Conservation (phyloP, 1,140 invertebrate genomes). For the Galleria mellonella region DNA sequence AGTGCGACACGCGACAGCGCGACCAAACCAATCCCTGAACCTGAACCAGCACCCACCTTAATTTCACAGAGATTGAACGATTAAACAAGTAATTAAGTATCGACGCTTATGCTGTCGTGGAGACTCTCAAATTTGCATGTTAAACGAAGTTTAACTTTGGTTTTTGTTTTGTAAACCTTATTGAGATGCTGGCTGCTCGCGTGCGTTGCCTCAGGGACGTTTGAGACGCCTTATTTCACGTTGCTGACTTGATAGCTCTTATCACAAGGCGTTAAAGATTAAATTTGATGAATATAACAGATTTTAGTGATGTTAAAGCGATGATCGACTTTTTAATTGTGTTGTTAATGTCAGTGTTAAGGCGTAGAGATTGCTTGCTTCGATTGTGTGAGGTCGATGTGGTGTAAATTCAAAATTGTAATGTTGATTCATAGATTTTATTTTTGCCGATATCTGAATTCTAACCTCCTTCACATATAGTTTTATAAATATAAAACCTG, state of each 20-base stretch:
- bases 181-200: constrained; percentile 55
- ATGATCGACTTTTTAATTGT: constrained; percentile 64
- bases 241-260: constrained; percentile 3
- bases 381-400: constrained; percentile 55
- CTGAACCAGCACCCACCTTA: constrained; percentile 37
- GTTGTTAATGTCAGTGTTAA: constrained; percentile 63
- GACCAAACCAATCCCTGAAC: constrained; percentile 9
- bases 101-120: constrained; percentile 66
- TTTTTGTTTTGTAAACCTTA: constrained; percentile 62
- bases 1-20: constrained; percentile 10
- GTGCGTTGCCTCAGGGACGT: constrained; percentile 39
- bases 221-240: background rate
- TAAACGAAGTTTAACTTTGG: constrained; percentile 68
- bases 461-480: too few species aligned
- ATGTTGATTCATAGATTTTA: too few species aligned
- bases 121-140: constrained; percentile 72
- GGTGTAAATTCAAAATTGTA: constrained; percentile 25
- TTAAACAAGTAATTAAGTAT: constrained; percentile 73
- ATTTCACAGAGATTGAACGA: constrained; percentile 59
- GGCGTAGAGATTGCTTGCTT: constrained; percentile 66
- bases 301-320: constrained; percentile 11
- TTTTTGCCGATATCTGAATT: too few species aligned
- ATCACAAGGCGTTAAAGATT: constrained; percentile 15
- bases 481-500: too few species aligned
- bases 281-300: constrained; percentile 3